Base-by-base conservation (phyloP, 2,113 vertebrate genomes). In the Mesoclemmys tuberculata region DNA sequence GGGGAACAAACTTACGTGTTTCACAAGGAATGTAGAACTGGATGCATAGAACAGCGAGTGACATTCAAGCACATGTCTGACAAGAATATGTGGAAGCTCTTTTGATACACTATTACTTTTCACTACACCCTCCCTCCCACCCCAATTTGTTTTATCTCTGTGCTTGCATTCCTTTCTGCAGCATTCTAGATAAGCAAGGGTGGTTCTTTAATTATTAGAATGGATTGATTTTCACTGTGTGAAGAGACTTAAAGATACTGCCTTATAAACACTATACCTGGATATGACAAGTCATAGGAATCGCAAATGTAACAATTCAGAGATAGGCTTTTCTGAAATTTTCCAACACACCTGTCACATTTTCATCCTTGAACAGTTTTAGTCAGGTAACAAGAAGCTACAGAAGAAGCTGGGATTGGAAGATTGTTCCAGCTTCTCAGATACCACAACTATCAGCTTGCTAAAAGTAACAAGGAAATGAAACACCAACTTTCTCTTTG, bases 151-250 rank as follows among this genome's bases (percentile, higher is more conserved):
- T 95, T 95, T 68, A 86, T 64, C 51, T 51, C 56, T 74, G 38
- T 80, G 92, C 92, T 86, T 96, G 90, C 87, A 91, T 96, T 94
- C 41, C 85, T 84, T 84, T 86, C 87, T 90, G 89, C 64, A 64
- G 31, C 85, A 80, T 92, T 92, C 89, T 64, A 96, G 83, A 86
- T 6, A 86, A 38, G 0, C 0, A 46, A 41, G n/a, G 74, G 82
- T 95, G 92, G 78, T 52, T 94, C 86, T 93, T 91, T 86, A 94
- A 86, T 87, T 82, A 95, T 92, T 94, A 95, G 89, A 86, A 96
- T 89, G 75, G 41, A 58, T 94, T 97, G 97, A 97, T 96, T 95
- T 94, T 75, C 85, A 82, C 95, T 94, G 88, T 93, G 94, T 74
- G 93, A 95, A 95, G 93, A 87, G 96, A 93, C 78, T 90, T 78